Evolutionary conservation across 2,888 invertebrate genomes (phyloP).

Genomic region (Dexiosoma caninum): DNA sequence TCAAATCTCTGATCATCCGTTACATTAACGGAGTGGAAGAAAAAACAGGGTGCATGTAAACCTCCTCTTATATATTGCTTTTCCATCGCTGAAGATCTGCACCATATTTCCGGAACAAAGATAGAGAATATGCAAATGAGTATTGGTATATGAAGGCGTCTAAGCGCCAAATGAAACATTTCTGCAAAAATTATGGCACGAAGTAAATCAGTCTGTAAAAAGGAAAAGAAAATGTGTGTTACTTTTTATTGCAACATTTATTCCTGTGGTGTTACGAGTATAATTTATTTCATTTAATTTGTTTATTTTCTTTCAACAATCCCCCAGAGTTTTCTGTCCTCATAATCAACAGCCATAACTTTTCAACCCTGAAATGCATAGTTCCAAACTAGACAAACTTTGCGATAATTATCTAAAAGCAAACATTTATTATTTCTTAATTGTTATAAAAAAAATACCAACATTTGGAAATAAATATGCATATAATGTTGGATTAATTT

Average conservation of each 20-base stretch:
- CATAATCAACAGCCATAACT: background rate
- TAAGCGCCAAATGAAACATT: slow-evolving; percentile 22
- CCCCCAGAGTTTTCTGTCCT: background rate
- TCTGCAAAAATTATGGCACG: background rate
- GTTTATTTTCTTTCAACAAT: background rate
- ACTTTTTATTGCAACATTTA: background rate
- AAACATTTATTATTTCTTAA: no score
- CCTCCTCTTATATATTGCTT: slow-evolving; percentile 69
- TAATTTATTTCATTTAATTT: slow-evolving; percentile 8
- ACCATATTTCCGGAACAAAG: slow-evolving; percentile 52
- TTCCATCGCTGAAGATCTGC: slow-evolving; percentile 29
- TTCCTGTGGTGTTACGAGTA: background rate
- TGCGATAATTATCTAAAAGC: background rate
- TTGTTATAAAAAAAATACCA: no score
- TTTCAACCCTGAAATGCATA: background rate
- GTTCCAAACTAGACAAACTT: background rate
- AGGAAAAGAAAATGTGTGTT: background rate
- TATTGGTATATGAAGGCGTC: slow-evolving; percentile 22
- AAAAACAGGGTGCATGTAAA: slow-evolving; percentile 72
- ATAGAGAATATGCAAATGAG: slow-evolving; percentile 43
- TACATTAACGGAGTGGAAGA: slow-evolving; percentile 74
- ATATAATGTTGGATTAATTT: no score
- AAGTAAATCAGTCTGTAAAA: slow-evolving; percentile 5
- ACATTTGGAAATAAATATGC: no score
- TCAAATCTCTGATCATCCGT: slow-evolving; percentile 68